Base-by-base conservation (phyloP, 2,797 vertebrate species). In the Chloroceryle amazona region DNA sequence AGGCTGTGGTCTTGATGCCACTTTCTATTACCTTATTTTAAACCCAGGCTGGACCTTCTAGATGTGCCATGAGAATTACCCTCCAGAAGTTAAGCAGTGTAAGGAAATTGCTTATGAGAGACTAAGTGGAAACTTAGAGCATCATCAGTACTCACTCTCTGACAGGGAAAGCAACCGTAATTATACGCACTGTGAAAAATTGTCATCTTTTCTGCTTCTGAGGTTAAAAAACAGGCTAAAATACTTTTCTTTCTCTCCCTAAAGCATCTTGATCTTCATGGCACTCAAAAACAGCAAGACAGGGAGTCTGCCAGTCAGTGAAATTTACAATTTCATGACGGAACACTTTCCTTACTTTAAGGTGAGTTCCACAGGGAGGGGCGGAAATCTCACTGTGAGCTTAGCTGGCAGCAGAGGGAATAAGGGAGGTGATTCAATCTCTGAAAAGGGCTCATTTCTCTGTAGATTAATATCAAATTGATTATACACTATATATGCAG, bases 311-410 rank as follows among this genome's bases (percentile, higher is more conserved):
- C 99, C 99, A 3, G 99, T 99, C 98, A 99, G 99, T 49, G 99
- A 99, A 98, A 99, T 99, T 98, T 99, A 99, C 98, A 99, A 99
- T 97, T 99, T 99, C 98, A 99, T 99, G 99, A 99, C 99, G 0
- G 99, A 99, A 93, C 99, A 99, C 96, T 99, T 99, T 81, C 99
- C 99, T 39, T 99, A 99, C 93, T 99, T 99, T 93, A 99, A 99
- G 99, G 99, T 99, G 97, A 98, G 97, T 93, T 88, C 54, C 55
- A 46, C 31, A 2, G 66, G 37, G 26, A 10, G 16, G 18, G 15
- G 21, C 29, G n/a, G 10, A 11, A 63, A 26, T 51, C 11, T 80
- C 51, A 44, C 60, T 79, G 71, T n/a, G 4, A 47, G 29, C 22
- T 82, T 19, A 19, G 58, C 57, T 49, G 44, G 54, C 71, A 63